phyloP scores from a whole-genome alignment of 2,888 invertebrate genomes.

The Lasioglossum lativentre region DNA sequence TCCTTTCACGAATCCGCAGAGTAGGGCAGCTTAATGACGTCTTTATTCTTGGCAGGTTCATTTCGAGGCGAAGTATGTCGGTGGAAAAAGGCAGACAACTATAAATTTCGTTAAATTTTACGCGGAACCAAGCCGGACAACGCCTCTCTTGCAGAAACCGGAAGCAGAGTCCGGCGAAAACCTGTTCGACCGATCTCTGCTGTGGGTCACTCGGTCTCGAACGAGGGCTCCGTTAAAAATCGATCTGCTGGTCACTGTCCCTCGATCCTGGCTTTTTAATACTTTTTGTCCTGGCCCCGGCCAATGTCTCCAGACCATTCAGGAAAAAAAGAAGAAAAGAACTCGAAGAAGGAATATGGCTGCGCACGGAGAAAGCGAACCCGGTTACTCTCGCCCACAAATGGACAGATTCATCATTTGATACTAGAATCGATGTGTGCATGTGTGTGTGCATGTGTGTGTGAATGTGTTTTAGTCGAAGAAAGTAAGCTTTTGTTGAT shows the following conservation, averaged over 20 bases:
- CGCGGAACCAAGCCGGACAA: not conserved
- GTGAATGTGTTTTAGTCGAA: not conserved
- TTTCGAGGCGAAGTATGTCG: not conserved
- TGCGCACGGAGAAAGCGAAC: slow-evolving; percentile 59
- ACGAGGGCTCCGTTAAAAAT: not conserved
- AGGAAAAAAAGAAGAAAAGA: slow-evolving; percentile 25
- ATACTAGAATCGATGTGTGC: not conserved
- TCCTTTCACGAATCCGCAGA: slow-evolving; percentile 10
- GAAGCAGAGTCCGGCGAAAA: slow-evolving; percentile 60
- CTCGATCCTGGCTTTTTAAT: not conserved
- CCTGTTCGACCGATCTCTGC: slow-evolving; percentile 63
- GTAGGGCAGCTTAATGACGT: not conserved
- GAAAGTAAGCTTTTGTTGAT: not conserved
- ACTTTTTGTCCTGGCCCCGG: not conserved
- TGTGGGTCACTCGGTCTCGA: not conserved
- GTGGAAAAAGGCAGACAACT: not conserved
- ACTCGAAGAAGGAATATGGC: slow-evolving; percentile 35
- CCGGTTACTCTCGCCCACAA: slow-evolving; percentile 39
- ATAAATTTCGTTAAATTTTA: not conserved
- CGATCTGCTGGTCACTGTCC: not conserved
- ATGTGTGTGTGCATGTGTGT: not conserved
- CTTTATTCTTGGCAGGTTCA: not conserved
- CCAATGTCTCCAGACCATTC: not conserved
- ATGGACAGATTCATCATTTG: not conserved
- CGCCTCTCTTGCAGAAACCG: slow-evolving; percentile 23